Evolutionary conservation across 1,140 invertebrate species (phyloP).

Genomic region (Arion vulgaris): DNA sequence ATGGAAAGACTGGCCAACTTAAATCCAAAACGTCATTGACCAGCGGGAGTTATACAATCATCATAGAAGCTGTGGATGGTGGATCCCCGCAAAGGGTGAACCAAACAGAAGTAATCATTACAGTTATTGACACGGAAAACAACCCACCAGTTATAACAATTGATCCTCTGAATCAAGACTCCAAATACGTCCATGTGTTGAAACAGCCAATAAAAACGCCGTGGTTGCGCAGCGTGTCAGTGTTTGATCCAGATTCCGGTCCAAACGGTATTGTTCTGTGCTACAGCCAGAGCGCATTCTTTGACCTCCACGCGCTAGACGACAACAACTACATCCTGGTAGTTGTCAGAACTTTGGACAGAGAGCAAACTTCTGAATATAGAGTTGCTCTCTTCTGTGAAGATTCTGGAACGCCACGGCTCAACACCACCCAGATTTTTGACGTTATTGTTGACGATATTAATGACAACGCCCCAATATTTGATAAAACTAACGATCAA

Average conservation of each 20-base stretch:
- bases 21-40: conserved; percentile 35
- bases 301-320: conserved; percentile 46
- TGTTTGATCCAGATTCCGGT: conserved; percentile 47
- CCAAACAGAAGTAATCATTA: conserved; percentile 79
- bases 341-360: conserved; percentile 44
- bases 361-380: conserved; percentile 46
- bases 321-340: conserved; percentile 46
- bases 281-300: conserved; percentile 78
- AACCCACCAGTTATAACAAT: conserved; percentile 88
- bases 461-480: conserved; percentile 95
- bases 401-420: conserved; percentile 82
- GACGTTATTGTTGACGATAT: conserved; percentile 92
- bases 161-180: conserved; percentile 86
- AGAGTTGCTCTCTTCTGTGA: conserved; percentile 63
- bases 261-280: conserved; percentile 73
- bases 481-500: conserved; percentile 83
- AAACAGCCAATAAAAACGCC: conserved; percentile 86
- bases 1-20: conserved; percentile 50
- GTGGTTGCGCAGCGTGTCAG: conserved; percentile 47
- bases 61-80: conserved; percentile 48
- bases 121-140: conserved; percentile 87
- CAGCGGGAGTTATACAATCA: conserved; percentile 42
- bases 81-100: conserved; percentile 35
- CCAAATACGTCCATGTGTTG: conserved; percentile 91
- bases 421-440: conserved; percentile 84